A percentile compares a stretch with the other conserved stretches of the same genome.
Evolutionary conservation across 1,140 invertebrate genomes (phyloP).

Genomic region (Thalassaphorura encarpata): DNA sequence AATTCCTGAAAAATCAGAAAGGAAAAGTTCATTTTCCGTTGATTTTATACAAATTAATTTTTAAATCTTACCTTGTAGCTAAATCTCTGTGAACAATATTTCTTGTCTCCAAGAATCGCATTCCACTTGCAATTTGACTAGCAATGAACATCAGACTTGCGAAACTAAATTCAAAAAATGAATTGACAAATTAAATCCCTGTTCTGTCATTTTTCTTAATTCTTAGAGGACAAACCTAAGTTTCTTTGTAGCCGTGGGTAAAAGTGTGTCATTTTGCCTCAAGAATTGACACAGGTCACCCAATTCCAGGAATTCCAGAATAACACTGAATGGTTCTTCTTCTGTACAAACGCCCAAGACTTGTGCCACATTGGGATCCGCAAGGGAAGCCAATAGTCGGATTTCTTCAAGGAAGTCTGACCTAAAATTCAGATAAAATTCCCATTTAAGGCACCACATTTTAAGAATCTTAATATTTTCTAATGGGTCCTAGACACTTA

Average conservation of each 20-base stretch:
- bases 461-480: no score
- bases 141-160: constrained; percentile 69
- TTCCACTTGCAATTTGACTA: constrained; percentile 73
- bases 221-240: constrained; percentile 19
- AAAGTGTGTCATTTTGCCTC: constrained; percentile 39
- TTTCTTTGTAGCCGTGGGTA: constrained; percentile 28
- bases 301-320: constrained; percentile 82
- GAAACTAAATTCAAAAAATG: constrained; percentile 48
- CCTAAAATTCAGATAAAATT: constrained; percentile 42
- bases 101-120: constrained; percentile 69
- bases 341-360: constrained; percentile 74
- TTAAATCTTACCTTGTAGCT: constrained; percentile 51
- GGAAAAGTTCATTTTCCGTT: neutral
- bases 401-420: constrained; percentile 83
- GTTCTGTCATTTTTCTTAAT: no score
- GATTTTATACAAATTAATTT: neutral
- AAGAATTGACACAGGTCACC: constrained; percentile 84
- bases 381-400: constrained; percentile 69
- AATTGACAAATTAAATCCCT: constrained; percentile 1
- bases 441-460: no score
- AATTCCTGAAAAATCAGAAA: constrained; percentile 55
- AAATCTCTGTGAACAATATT: constrained; percentile 73
- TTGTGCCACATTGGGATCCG: constrained; percentile 74
- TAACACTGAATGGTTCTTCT: constrained; percentile 71
- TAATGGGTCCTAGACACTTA: constrained; percentile 39